These are phyloP conservation scores for Chymomyza costata DNA, from an alignment of 1,140 invertebrate genomes.

Conservation along the genomic window DNA sequence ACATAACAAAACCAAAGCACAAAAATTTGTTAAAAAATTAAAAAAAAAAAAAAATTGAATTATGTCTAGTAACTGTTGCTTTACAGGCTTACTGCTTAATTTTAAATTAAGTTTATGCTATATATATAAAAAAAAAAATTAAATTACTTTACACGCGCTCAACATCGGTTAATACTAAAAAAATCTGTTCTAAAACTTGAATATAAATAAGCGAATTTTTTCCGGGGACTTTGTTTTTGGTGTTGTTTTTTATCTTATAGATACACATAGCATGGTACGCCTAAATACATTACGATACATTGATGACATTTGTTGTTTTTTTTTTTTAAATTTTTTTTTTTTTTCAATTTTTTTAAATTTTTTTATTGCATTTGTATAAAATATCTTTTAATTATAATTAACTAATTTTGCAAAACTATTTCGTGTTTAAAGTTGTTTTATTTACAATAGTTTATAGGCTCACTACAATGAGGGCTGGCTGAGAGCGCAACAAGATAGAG, in stretches of 20 bases:
- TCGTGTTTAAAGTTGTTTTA: slow-evolving; percentile 9
- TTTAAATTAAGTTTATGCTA: slow-evolving; percentile 2
- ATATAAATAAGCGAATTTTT: slow-evolving; percentile 58
- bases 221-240: slow-evolving; percentile 20
- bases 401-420: slow-evolving; percentile 12
- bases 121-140: slow-evolving; percentile 47
- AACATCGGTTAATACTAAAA: slow-evolving; percentile 26
- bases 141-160: slow-evolving; percentile 51
- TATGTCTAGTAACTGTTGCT: too few species aligned
- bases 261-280: slow-evolving; percentile 25
- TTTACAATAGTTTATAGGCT: too few species aligned
- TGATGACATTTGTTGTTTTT: slow-evolving; percentile 9
- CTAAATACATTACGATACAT: slow-evolving; percentile 27
- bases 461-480: too few species aligned
- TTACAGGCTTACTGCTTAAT: slow-evolving; percentile 4
- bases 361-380: slow-evolving; percentile 36
- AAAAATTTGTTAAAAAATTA: too few species aligned
- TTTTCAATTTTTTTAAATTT: slow-evolving; percentile 4
- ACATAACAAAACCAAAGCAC: too few species aligned
- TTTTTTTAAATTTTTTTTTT: slow-evolving; percentile 6
- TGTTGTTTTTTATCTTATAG: slow-evolving; percentile 24
- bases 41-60: too few species aligned
- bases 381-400: slow-evolving; percentile 24
- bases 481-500: too few species aligned
- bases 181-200: slow-evolving; percentile 60